Base-by-base conservation (phyloP, 2,888 invertebrate species). In the Agapostemon virescens region DNA sequence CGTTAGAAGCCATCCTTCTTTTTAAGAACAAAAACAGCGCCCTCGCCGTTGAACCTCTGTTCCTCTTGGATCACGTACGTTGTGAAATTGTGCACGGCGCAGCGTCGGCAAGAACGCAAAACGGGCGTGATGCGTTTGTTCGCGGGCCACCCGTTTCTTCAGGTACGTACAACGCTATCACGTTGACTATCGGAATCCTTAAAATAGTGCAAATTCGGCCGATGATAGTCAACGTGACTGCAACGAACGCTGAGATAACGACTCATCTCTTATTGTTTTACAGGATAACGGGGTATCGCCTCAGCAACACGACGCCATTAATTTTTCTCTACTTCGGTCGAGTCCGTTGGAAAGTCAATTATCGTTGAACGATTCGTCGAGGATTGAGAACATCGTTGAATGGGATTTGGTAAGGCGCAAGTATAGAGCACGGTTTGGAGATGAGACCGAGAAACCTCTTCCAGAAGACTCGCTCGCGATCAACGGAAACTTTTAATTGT, bases 31-130 rank as follows among this genome's bases (percentile, higher is more conserved):
- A 95, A 95, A 9, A 95, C 95, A 0, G 95, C 96, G 0, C 96
- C 96, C 0, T 94, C 95, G 3, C 96, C 96, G 0, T 93, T 96
- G 64, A 96, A 96, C 90, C 93, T 96, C 74, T 92, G 96, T 84
- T 95, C 95, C 2, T 95, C 94, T 3, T 94, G 94, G 94, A 90
- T 93, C 30, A 90, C 92, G 76, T 94, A 93, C 88, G 89, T 94
- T 20, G 87, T 92, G 49, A 92, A 91, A 69, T 83, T 92, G 30
- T 93, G 92, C 84, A 93, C 93, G 84, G 90, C 90, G 75, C 93
- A 91, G 87, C 90, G 86, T 84, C 90, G 89, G 58, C 89, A 87
- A 55, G 90, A 89, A 92, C 92, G 84, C 85, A 90, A 82, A 63
- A 75, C 87, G 72, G 88, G 82, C 40, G 88, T 89, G 15, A 89